These are phyloP conservation scores for Garra rufa DNA, from an alignment of 2,113 vertebrate species.

Conservation along the genomic window DNA sequence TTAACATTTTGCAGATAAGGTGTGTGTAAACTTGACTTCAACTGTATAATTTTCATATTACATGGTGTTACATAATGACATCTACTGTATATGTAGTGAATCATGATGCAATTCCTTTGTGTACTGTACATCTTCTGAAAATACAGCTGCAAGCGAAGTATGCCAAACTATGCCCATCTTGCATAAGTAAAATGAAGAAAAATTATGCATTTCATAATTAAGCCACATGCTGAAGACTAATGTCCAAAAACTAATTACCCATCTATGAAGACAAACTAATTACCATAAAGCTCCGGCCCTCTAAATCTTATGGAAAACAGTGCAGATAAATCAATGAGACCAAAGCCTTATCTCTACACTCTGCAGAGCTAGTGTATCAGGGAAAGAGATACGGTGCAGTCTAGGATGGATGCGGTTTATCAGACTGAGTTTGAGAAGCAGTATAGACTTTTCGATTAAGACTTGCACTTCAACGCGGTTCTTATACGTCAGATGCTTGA, in stretches of 20 bases:
- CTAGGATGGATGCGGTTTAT: conserved; percentile 10
- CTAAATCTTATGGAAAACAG: conserved; percentile 27
- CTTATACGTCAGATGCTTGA: background rate
- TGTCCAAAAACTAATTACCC: conserved; percentile 1
- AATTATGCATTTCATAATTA: conserved; percentile 5
- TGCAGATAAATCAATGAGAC: conserved; percentile 28
- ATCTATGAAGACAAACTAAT: conserved; percentile 30
- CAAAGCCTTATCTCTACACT: background rate
- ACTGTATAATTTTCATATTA: too few relatives aligned
- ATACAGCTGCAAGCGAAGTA: background rate
- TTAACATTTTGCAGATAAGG: too few relatives aligned
- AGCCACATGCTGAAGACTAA: background rate
- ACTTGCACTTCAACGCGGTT: background rate
- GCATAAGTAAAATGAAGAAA: background rate
- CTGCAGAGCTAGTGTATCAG: background rate
- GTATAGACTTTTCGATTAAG: conserved; percentile 18
- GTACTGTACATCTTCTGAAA: background rate
- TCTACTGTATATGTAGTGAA: too few relatives aligned
- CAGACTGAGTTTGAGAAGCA: background rate
- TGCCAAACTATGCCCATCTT: background rate
- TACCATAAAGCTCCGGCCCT: background rate
- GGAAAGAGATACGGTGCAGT: background rate
- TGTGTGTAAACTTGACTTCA: too few relatives aligned
- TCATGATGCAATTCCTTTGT: background rate
- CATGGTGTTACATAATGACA: too few relatives aligned